These are phyloP conservation scores for Podarcis siculus DNA, from an alignment of 2,797 vertebrate species.

Conservation along the genomic window DNA sequence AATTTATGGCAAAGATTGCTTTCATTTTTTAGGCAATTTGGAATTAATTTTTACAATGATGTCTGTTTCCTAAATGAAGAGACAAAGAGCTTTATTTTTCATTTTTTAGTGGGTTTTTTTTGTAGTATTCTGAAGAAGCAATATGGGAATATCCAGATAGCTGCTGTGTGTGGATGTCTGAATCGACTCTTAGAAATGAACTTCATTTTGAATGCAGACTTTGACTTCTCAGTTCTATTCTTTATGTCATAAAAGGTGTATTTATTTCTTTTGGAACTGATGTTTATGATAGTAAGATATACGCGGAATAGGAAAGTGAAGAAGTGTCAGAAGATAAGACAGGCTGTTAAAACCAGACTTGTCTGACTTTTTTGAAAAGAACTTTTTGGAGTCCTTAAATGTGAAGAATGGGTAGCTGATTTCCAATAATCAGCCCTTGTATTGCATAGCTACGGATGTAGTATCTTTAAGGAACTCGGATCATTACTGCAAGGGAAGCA, in stretches of 20 bases:
- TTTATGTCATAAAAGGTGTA: slow-evolving; percentile 62
- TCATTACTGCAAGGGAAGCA: slow-evolving; percentile 74
- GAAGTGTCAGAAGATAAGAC: slow-evolving; percentile 30
- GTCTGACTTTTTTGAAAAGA: slow-evolving; percentile 54
- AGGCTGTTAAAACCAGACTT: slow-evolving; percentile 48
- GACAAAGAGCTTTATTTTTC: slow-evolving; percentile 49
- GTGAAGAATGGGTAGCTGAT: slow-evolving; percentile 77
- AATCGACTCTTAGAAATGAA: slow-evolving; percentile 53
- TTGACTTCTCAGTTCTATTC: slow-evolving; percentile 58
- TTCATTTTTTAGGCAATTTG: slow-evolving; percentile 56
- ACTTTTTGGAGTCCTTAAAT: slow-evolving; percentile 58
- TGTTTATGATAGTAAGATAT: slow-evolving; percentile 52
- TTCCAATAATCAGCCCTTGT: slow-evolving; percentile 66
- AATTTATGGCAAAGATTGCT: slow-evolving; percentile 65
- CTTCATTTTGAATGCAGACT: slow-evolving; percentile 65
- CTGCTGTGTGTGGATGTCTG: slow-evolving; percentile 54
- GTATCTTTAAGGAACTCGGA: slow-evolving; percentile 66
- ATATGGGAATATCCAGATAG: slow-evolving; percentile 74
- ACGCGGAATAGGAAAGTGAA: slow-evolving; percentile 70
- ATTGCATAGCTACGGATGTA: slow-evolving; percentile 72
- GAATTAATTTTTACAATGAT: slow-evolving; percentile 44
- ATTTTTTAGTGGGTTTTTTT: slow-evolving; percentile 52
- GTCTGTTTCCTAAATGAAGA: slow-evolving; percentile 75
- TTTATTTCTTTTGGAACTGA: slow-evolving; percentile 68
- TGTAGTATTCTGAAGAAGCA: slow-evolving; percentile 58